These are phyloP conservation scores for Dromiciops gliroides DNA, from an alignment of 2,113 vertebrate species.

Conservation along the genomic window DNA sequence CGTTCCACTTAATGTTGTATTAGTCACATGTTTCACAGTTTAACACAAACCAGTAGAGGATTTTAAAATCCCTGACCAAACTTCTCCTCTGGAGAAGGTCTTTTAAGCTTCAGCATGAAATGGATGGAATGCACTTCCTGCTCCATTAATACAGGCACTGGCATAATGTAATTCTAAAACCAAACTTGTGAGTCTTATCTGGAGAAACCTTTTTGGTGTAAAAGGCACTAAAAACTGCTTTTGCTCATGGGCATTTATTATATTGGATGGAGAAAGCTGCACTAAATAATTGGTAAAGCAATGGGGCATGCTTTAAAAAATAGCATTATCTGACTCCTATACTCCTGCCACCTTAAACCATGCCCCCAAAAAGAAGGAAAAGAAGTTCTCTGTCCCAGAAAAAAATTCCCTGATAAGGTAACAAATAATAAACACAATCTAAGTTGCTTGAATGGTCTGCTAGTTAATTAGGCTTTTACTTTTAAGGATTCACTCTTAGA, in stretches of 20 bases:
- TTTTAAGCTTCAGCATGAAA: conserved; percentile 37
- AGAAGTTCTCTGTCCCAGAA: neutral
- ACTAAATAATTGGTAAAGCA: conserved; percentile 9
- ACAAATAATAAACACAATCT: conserved; percentile 15
- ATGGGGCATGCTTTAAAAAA: neutral
- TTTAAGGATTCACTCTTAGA: conserved; percentile 13
- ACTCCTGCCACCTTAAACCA: neutral
- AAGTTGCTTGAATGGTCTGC: neutral
- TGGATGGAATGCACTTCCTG: neutral
- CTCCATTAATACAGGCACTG: neutral
- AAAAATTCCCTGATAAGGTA: conserved; percentile 15
- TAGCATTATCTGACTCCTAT: neutral
- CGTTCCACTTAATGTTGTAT: conserved; percentile 47
- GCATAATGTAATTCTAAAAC: conserved; percentile 40
- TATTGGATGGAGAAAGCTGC: neutral
- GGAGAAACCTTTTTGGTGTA: neutral
- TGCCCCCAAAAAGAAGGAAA: neutral
- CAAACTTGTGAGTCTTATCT: neutral
- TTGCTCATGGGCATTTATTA: neutral
- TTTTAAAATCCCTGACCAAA: conserved; percentile 46
- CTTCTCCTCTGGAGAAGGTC: neutral
- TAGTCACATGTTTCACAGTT: neutral
- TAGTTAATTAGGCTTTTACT: conserved; percentile 55
- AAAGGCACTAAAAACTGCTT: neutral
- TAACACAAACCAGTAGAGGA: conserved; percentile 19